Evolutionary conservation across 2,113 vertebrate genomes (phyloP), one percentile per base, ranked within the genome.

Genomic region (Rallus limicola): DNA sequence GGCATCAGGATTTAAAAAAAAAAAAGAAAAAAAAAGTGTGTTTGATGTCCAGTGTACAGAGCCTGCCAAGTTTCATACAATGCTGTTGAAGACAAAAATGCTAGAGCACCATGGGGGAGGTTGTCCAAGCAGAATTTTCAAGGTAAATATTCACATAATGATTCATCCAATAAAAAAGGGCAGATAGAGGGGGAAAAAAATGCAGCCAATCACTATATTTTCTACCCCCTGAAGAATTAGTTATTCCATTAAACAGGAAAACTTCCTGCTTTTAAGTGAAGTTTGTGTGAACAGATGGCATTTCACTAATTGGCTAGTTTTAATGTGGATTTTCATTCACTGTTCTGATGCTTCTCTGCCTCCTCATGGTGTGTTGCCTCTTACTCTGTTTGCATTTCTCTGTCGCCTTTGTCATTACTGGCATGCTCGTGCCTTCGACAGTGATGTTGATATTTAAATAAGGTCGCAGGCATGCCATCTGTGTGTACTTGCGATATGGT

Each of bases 231-330:
- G 55, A 77, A 48, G 6, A 77, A 65, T 70, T 58, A 88, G 44
- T 76, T 74, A 33, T 67, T 83, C 38, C 6, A 29, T 60, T 80
- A 42, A 64, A 58, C 28, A 59, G 33, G 25, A 88, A 69, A 83
- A 11, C 11, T 62, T 88, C 13, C 24, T 82, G 23, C 24, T 82
- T 82, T 31, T 81, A 31, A 46, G 9, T 82, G 34, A 68, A 79
- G 28, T 67, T 83, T 80, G 12, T n/a, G 69, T 46, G 59, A 93
- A 79, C 82, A 95, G 88, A 58, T 83, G 88, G 67, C n/a, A 62
- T 90, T 90, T 94, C 55, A 86, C 56, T 92, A 86, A 88, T 62
- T 83, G 50, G 29, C 16, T 76, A 48, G 14, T 65, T 94, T 82
- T 65, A 72, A 31, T 34, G 44, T 33, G 36, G 18, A 62, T 77